Percentiles rank a stretch among this genome's conserved stretches.
Conservation (phyloP, 2,888 invertebrate species). For the Orthosia incerta region DNA sequence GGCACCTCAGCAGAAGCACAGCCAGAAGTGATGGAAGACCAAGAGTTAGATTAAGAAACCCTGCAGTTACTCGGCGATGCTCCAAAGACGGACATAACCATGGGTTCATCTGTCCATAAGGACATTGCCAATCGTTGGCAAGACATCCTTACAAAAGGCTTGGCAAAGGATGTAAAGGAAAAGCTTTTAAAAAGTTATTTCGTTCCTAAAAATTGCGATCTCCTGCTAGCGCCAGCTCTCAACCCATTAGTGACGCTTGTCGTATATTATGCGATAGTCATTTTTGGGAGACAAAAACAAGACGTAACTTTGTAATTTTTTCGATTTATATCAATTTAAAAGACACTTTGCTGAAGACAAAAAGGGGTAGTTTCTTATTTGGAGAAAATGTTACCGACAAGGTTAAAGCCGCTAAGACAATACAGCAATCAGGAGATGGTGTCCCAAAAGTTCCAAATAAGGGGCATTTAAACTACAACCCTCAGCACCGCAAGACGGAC, state of each 20-base stretch:
- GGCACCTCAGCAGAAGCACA: background rate
- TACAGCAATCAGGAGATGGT: background rate
- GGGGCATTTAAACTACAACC: constrained; percentile 6
- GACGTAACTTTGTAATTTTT: background rate
- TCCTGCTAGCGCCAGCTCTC: too few relatives aligned
- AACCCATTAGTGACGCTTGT: too few relatives aligned
- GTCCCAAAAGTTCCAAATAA: background rate
- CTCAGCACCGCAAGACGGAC: background rate
- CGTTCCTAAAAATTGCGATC: too few relatives aligned
- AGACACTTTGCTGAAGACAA: background rate
- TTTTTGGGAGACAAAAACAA: too few relatives aligned
- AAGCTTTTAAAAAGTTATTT: too few relatives aligned
- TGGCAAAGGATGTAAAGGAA: too few relatives aligned
- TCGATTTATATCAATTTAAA: constrained; percentile 4
- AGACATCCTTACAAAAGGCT: too few relatives aligned
- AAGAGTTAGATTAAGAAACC: background rate
- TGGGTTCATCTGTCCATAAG: background rate
- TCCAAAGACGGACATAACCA: background rate
- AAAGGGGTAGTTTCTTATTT: constrained; percentile 9
- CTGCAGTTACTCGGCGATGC: background rate
- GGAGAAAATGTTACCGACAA: background rate
- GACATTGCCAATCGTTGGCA: background rate
- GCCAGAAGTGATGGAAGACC: background rate
- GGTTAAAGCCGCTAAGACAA: background rate
- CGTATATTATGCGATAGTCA: too few relatives aligned